Conservation (phyloP, 1,140 invertebrate species). For the Glomeris maerens region DNA sequence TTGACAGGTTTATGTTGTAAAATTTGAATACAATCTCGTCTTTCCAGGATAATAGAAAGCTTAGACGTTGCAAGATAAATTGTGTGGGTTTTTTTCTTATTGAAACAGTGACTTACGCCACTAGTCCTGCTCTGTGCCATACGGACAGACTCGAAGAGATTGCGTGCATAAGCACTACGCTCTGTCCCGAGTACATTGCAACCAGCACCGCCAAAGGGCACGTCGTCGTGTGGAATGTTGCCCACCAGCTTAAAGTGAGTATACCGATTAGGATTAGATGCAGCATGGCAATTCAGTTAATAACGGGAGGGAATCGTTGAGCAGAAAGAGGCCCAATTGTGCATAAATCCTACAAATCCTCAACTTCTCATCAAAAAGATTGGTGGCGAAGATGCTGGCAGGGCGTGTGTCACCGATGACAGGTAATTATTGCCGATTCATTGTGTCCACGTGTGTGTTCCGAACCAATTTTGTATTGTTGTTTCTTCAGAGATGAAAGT, state of each 20-base stretch:
- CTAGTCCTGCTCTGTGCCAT: conserved; percentile 53
- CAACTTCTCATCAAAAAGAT: conserved; percentile 16
- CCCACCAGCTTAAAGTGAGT: conserved; percentile 48
- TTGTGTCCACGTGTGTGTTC: no score
- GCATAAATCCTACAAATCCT: conserved; percentile 27
- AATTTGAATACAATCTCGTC: neutral
- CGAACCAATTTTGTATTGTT: no score
- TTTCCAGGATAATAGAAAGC: neutral
- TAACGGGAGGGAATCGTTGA: conserved; percentile 15
- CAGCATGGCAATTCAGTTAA: neutral
- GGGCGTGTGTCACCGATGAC: neutral
- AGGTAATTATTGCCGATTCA: neutral
- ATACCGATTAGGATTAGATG: neutral
- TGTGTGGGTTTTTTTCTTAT: neutral
- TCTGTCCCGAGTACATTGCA: conserved; percentile 40
- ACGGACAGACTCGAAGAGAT: conserved; percentile 40
- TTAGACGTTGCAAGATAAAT: neutral
- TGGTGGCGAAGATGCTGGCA: neutral
- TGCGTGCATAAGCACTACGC: conserved; percentile 55
- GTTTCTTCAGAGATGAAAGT: no score
- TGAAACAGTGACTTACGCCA: conserved; percentile 66
- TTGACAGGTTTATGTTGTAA: neutral
- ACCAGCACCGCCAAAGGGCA: conserved; percentile 42
- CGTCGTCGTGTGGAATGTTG: conserved; percentile 56
- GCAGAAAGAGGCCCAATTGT: conserved; percentile 33